Percentiles rank a stretch among this genome's conserved stretches.
Evolutionary conservation across 2,888 invertebrate species (phyloP).

Genomic region (Timema podura): DNA sequence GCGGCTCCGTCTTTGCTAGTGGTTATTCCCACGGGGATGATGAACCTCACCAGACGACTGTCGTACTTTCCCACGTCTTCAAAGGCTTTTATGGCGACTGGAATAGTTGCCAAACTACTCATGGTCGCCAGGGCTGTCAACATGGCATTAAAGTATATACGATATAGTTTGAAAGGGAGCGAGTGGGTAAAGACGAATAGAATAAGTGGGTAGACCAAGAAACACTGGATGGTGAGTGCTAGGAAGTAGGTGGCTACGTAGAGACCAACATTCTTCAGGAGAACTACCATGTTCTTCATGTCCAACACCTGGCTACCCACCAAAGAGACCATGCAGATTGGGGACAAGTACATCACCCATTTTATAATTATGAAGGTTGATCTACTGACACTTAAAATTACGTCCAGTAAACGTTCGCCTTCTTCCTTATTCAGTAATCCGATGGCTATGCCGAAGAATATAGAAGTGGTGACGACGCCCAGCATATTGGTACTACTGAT

Average conservation of each 20-base stretch:
- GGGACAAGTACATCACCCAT: not conserved
- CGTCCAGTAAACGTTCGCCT: not conserved
- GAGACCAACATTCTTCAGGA: not conserved
- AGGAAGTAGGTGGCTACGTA: not conserved
- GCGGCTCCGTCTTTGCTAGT: not conserved
- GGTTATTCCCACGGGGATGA: not conserved
- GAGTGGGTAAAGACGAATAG: not conserved
- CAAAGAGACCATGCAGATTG: not conserved
- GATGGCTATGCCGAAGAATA: no score
- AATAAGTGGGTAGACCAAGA: not conserved
- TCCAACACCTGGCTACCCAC: not conserved
- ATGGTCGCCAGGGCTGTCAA: not conserved
- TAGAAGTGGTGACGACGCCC: no score
- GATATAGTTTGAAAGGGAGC: not conserved
- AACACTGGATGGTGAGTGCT: not conserved
- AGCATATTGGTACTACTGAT: no score
- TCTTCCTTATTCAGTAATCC: not conserved
- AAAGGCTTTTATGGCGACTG: not conserved
- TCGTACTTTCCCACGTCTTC: not conserved
- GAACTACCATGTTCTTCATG: not conserved
- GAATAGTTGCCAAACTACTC: conserved; percentile 6
- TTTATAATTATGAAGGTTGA: conserved; percentile 10
- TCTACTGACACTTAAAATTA: not conserved
- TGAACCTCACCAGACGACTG: not conserved
- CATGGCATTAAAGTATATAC: not conserved